phyloP scores from a whole-genome alignment of 1,140 invertebrate genomes.

The Mercenaria mercenaria region DNA sequence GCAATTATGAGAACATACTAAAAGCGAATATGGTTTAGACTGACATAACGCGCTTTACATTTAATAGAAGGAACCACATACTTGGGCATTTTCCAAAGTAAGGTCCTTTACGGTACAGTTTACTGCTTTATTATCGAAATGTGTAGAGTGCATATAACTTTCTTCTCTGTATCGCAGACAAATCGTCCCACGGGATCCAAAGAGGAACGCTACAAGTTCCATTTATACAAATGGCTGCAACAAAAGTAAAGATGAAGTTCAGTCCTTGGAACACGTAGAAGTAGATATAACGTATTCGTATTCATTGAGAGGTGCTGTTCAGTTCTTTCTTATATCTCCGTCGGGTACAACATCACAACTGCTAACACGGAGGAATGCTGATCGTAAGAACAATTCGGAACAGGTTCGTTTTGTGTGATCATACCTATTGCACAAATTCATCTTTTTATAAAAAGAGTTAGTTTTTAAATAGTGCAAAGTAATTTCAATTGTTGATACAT shows the following conservation, averaged over 20 bases:
- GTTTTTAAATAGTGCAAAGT: background rate
- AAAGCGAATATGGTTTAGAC: too few relatives aligned
- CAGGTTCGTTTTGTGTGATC: background rate
- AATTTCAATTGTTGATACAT: background rate
- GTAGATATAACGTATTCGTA: background rate
- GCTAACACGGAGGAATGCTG: background rate
- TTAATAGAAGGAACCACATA: too few relatives aligned
- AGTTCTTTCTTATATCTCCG: conserved; percentile 25
- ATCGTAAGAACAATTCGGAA: background rate
- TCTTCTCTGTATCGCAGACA: too few relatives aligned
- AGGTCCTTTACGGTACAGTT: too few relatives aligned
- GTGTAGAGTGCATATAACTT: too few relatives aligned
- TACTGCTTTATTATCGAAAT: too few relatives aligned
- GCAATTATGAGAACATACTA: too few relatives aligned
- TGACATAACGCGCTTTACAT: too few relatives aligned
- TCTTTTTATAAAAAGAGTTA: background rate
- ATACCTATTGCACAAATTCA: background rate
- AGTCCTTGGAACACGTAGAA: conserved; percentile 17
- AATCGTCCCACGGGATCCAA: background rate
- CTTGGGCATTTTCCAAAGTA: too few relatives aligned
- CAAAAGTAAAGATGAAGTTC: background rate
- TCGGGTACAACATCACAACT: background rate
- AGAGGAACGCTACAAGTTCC: background rate
- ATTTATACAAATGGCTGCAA: background rate
- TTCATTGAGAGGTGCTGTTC: background rate